Conservation (phyloP, 92 coral and sea anemone genomes). For the Phymanthus crucifer region DNA sequence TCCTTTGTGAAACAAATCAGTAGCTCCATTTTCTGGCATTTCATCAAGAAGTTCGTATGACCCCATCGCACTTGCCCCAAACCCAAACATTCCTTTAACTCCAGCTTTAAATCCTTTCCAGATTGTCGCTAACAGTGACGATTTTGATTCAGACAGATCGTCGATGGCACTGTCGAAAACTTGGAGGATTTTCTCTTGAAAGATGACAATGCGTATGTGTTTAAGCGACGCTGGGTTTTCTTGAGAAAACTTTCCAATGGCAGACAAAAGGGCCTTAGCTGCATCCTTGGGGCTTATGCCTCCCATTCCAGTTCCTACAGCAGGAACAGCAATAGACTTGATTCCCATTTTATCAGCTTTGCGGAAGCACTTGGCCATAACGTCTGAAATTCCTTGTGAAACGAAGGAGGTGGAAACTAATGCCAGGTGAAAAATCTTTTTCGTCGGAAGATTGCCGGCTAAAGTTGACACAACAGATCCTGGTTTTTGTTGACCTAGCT, state of each 20-base stretch:
- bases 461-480: slow-evolving; percentile 64
- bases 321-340: slow-evolving; percentile 70
- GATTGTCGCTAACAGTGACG: not conserved
- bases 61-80: too few species aligned
- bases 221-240: not conserved
- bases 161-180: slow-evolving; percentile 10
- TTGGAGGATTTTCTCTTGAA: not conserved
- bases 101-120: too few species aligned
- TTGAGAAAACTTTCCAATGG: not conserved
- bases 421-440: slow-evolving; percentile 4
- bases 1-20: too few species aligned
- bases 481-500: slow-evolving; percentile 3
- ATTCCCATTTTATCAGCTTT: slow-evolving; percentile 39
- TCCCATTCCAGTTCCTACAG: slow-evolving; percentile 68
- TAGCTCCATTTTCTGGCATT: too few species aligned
- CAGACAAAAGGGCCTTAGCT: not conserved
- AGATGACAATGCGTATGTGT: slow-evolving; percentile 11
- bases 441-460: slow-evolving; percentile 81
- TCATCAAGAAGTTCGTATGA: too few species aligned
- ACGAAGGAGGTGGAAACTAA: not conserved
- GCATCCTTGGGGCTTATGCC: not conserved
- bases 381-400: too few species aligned
- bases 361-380: not conserved
- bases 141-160: not conserved
- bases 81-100: too few species aligned